A percentile compares a stretch with the other conserved stretches of the same genome.
These are phyloP conservation scores for Gobio gobio DNA, from an alignment of 2,113 vertebrate genomes.

Conservation along the genomic window DNA sequence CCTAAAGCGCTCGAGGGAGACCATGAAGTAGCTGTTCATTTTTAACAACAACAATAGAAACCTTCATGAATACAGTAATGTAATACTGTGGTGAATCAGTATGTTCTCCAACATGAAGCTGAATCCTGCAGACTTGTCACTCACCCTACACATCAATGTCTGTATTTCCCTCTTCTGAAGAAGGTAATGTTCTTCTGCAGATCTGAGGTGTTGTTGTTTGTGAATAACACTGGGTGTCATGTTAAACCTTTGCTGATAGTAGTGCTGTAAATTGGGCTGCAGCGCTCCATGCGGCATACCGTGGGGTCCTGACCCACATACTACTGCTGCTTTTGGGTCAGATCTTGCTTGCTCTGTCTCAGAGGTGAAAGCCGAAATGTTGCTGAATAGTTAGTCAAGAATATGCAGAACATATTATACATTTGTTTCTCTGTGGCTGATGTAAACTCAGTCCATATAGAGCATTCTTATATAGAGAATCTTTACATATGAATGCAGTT, in stretches of 20 bases:
- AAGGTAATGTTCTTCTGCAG: neutral
- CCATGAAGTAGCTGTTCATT: neutral
- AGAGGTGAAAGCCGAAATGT: neutral
- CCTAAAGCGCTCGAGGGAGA: too few species aligned
- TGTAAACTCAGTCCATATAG: neutral
- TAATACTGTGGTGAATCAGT: too few species aligned
- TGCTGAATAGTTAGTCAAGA: neutral
- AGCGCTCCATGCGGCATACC: neutral
- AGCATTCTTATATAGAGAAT: neutral
- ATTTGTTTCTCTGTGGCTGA: neutral
- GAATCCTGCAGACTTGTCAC: too few species aligned
- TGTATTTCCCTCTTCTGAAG: too few species aligned
- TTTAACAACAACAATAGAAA: neutral
- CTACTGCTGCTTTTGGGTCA: constrained; percentile 21
- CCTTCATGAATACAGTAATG: neutral
- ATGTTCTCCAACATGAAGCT: too few species aligned
- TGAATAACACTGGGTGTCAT: neutral
- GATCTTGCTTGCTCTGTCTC: neutral
- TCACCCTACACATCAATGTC: too few species aligned
- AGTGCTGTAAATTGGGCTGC: constrained; percentile 10
- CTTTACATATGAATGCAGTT: neutral
- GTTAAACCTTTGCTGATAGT: neutral
- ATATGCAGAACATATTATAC: too few species aligned
- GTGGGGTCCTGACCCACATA: constrained; percentile 36
- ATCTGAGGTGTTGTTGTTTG: neutral